Base-by-base conservation (phyloP, 1,140 invertebrate genomes). In the Drosophila lowei region DNA sequence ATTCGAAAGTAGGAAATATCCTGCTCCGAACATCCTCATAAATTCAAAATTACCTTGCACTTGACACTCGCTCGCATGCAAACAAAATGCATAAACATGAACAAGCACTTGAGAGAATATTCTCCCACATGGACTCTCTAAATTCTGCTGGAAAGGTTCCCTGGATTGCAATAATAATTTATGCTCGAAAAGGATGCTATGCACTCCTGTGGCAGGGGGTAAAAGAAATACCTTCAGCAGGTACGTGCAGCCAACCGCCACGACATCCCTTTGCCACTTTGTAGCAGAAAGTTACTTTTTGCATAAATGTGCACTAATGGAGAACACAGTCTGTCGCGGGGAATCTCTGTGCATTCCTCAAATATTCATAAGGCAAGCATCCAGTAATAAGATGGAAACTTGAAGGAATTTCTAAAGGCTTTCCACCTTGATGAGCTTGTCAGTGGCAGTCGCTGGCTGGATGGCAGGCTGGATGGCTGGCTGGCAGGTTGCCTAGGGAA, bases 331-430 rank as follows among this genome's bases (percentile, higher is more conserved):
- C 55, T 49, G 54, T 56, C 44, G 42, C 43, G 42, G 8, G 38
- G 25, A 66, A 47, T 67, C 53, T 61, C 25, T 55, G 44, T 38
- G 34, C 38, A 43, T 55, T 72, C 34, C 28, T 72, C 16, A 44
- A 68, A 61, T 64, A 55, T 60, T 65, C 47, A 67, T 53, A 54
- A 47, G 43, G 56, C 61, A 73, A 76, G 73, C 57, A 61, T 52
- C 60, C 59, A 71, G 61, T 55, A 55, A 38, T 63, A 44, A 56
- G 42, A 61, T 43, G 42, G 50, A 53, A 50, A 25, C 47, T 58
- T 64, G 53, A 42, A 47, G 50, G 66, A 50, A 70, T 48, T 60
- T 49, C 38, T 6, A 43, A 15, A 48, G 34, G 43, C 41, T 48
- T 15, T 48, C 6, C 15, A 50, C 25, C 8, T 23, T 48, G 71